Conservation (phyloP, 2,797 vertebrate genomes). For the Momotus momota region DNA sequence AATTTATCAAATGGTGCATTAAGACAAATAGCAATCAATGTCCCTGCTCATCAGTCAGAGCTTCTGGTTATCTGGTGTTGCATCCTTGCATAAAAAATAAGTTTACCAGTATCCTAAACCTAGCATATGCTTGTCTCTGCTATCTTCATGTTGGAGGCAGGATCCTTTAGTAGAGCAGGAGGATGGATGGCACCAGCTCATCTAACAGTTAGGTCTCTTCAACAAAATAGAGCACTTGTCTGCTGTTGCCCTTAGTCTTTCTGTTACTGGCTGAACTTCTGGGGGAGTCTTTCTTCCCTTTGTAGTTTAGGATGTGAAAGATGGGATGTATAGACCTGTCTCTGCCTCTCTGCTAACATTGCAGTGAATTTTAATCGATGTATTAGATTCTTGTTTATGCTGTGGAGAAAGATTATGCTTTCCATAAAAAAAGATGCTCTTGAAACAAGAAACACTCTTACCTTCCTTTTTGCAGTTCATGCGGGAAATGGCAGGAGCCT, state of each 20-base stretch:
- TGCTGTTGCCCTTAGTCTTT: neutral
- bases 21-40: neutral
- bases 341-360: neutral
- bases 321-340: neutral
- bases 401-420: neutral
- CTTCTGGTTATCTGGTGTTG: neutral
- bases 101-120: neutral
- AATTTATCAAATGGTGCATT: neutral
- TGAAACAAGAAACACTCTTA: neutral
- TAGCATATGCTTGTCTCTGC: neutral
- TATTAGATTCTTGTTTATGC: neutral
- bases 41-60: neutral
- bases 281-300: neutral
- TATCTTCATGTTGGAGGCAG: neutral
- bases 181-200: neutral
- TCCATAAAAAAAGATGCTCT: neutral
- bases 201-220: neutral
- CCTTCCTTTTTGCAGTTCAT: constrained; percentile 84
- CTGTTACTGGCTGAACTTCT: neutral
- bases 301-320: neutral
- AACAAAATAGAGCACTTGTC: neutral
- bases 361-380: neutral
- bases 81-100: neutral
- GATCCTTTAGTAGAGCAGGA: neutral
- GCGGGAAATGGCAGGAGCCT: constrained; percentile 96